A percentile compares a stretch with the other conserved stretches of the same genome.
These are phyloP conservation scores for Trachelus tabidus DNA, from an alignment of 2,888 invertebrate genomes.

Conservation along the genomic window DNA sequence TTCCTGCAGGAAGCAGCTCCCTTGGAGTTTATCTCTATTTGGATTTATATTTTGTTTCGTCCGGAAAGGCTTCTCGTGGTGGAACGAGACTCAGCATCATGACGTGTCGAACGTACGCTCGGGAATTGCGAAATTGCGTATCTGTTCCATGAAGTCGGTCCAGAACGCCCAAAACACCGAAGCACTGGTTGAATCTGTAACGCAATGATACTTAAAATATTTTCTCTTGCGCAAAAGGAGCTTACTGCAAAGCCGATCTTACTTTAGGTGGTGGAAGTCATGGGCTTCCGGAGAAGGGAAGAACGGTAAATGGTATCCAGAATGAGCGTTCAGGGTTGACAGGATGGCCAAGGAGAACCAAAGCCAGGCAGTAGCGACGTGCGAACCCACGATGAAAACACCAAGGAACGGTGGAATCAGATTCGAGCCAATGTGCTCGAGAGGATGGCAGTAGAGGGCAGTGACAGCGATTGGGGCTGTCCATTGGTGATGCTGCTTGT, in stretches of 20 bases:
- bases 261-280: slow-evolving; percentile 90
- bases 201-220: slow-evolving; percentile 12
- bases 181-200: slow-evolving; percentile 84
- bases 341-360: slow-evolving; percentile 85
- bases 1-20: background rate
- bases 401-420: slow-evolving; percentile 81
- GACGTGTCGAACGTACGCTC: slow-evolving; percentile 77
- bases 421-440: slow-evolving; percentile 81
- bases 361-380: slow-evolving; percentile 80
- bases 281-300: slow-evolving; percentile 88
- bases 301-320: slow-evolving; percentile 87
- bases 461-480: slow-evolving; percentile 87
- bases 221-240: too few species aligned
- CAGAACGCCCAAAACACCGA: slow-evolving; percentile 83
- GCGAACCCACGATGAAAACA: slow-evolving; percentile 79
- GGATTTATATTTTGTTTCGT: slow-evolving; percentile 66
- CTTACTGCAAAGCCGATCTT: slow-evolving; percentile 45
- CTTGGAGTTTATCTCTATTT: slow-evolving; percentile 37
- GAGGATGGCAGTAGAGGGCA: slow-evolving; percentile 83
- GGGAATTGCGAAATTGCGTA: slow-evolving; percentile 77
- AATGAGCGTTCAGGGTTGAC: slow-evolving; percentile 84
- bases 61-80: slow-evolving; percentile 76
- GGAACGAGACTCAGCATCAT: slow-evolving; percentile 78
- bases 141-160: slow-evolving; percentile 89
- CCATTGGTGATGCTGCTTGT: slow-evolving; percentile 91